phyloP scores from a whole-genome alignment of 2,888 invertebrate genomes.

The Subacronicta megacephala region DNA sequence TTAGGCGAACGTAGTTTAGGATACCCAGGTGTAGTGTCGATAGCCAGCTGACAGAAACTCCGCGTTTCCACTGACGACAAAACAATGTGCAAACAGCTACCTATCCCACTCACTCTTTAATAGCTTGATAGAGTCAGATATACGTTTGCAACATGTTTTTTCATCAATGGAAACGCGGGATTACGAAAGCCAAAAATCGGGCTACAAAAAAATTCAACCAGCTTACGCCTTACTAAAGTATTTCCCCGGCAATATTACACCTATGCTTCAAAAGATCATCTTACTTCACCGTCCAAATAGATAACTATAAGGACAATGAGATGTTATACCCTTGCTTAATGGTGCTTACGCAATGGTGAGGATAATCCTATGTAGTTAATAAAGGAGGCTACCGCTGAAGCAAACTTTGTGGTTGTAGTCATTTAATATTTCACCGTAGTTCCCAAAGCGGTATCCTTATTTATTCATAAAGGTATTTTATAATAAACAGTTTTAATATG shows the following conservation, averaged over 20 bases:
- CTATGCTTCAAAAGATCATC: conserved; percentile 39
- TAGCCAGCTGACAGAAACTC: too few species aligned
- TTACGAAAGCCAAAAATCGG: too few species aligned
- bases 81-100: too few species aligned
- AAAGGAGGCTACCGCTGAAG: conserved; percentile 66
- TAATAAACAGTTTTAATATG: conserved; percentile 1
- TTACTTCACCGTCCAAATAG: conserved; percentile 36
- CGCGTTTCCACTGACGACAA: too few species aligned
- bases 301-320: conserved; percentile 52
- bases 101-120: too few species aligned
- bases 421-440: conserved; percentile 56
- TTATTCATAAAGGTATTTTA: conserved; percentile 17
- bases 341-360: conserved; percentile 60
- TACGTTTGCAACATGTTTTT: too few species aligned
- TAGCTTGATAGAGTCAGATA: too few species aligned
- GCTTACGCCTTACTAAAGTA: too few species aligned
- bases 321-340: conserved; percentile 53
- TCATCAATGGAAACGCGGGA: too few species aligned
- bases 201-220: too few species aligned
- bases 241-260: background rate
- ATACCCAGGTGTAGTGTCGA: too few species aligned
- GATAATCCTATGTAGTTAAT: conserved; percentile 71
- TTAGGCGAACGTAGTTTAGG: too few species aligned
- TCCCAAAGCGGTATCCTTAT: conserved; percentile 11
- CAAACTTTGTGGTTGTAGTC: conserved; percentile 54